Evolutionary conservation across 2,113 vertebrate species (phyloP).

Genomic region (Dromiciops gliroides): DNA sequence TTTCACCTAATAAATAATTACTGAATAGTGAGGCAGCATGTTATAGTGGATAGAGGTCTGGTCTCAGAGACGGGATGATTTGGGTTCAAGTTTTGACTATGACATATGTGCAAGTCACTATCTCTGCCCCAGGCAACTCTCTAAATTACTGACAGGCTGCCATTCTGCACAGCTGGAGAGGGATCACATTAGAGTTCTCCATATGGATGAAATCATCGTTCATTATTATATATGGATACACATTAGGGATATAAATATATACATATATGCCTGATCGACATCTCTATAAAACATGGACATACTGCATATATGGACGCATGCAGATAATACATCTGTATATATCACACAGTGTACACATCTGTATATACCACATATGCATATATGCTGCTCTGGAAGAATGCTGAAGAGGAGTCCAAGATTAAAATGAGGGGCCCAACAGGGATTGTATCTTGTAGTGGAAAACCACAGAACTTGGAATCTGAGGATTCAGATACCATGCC

Average conservation of each 20-base stretch:
- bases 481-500: not conserved
- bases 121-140: not conserved
- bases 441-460: not conserved
- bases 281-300: not conserved
- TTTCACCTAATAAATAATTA: not conserved
- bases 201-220: not conserved
- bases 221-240: not conserved
- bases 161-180: not conserved
- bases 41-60: not conserved
- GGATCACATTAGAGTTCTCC: not conserved
- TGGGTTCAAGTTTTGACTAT: not conserved
- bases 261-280: not conserved
- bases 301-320: not conserved
- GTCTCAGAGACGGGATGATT: not conserved
- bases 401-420: not conserved
- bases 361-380: not conserved
- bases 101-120: not conserved
- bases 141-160: not conserved
- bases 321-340: no score
- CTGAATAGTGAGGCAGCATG: not conserved
- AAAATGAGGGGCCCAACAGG: not conserved
- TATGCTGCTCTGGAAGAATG: not conserved
- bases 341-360: not conserved
- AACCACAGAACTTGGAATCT: not conserved
- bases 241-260: not conserved